A percentile compares a stretch with the other conserved stretches of the same genome.
Evolutionary conservation across 1,140 invertebrate species (phyloP).

Genomic region (fruit fly (Drosophila melanogaster)): Release_6_plus_ISO1_MT NT_033779.5:13471001-13471500

Average conservation of each 20-base stretch:
- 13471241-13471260: constrained; percentile 57
- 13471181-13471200: constrained; percentile 79
- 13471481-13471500: constrained; percentile 18
- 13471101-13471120: constrained; percentile 9
- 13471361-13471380: constrained; percentile 55
- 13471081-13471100: constrained; percentile 10
- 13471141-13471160: constrained; percentile 40
- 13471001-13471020: not conserved
- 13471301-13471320: not conserved
- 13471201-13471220: constrained; percentile 71
- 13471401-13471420: constrained; percentile 50
- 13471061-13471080: constrained; percentile 38
- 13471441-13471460: constrained; percentile 52
- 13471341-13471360: not conserved
- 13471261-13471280: constrained; percentile 15
- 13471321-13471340: not conserved
- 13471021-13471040: constrained; percentile 1
- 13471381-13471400: constrained; percentile 69
- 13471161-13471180: constrained; percentile 68
- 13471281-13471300: constrained; percentile 1
- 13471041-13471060: constrained; percentile 38
- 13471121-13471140: constrained; percentile 16
- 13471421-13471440: constrained; percentile 38
- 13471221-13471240: constrained; percentile 37
- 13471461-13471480: constrained; percentile 34